Conservation (phyloP, 2,888 invertebrate species). For the Metalampra italica region DNA sequence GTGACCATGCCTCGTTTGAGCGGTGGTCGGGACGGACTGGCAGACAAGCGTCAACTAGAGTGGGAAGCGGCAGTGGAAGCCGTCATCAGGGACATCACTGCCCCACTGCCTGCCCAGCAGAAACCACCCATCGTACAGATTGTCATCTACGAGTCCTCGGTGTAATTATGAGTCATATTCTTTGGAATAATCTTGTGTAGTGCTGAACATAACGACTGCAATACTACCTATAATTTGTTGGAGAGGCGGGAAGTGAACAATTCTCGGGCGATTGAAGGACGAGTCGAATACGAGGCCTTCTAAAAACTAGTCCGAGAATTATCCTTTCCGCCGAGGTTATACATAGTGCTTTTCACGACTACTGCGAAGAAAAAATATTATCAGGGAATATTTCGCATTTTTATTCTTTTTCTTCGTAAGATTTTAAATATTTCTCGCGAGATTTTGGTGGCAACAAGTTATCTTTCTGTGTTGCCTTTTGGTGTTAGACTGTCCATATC, state of each 20-base stretch:
- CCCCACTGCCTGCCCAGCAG: conserved; percentile 74
- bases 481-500: too few relatives aligned
- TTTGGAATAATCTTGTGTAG: neutral
- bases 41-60: conserved; percentile 78
- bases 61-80: conserved; percentile 89
- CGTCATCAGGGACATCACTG: conserved; percentile 84
- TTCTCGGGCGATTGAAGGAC: too few relatives aligned
- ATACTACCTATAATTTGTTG: neutral
- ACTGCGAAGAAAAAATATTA: too few relatives aligned
- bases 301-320: too few relatives aligned
- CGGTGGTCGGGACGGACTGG: conserved; percentile 60
- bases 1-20: conserved; percentile 85
- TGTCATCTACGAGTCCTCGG: conserved; percentile 93
- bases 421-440: too few relatives aligned
- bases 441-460: too few relatives aligned
- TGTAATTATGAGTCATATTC: conserved; percentile 54
- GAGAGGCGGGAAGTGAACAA: neutral
- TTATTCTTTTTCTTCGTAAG: too few relatives aligned
- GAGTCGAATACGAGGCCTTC: too few relatives aligned
- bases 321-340: too few relatives aligned
- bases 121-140: conserved; percentile 86
- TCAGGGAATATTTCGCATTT: too few relatives aligned
- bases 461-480: too few relatives aligned
- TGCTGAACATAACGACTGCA: neutral
- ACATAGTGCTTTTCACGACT: too few relatives aligned